phyloP scores from a whole-genome alignment of 2,888 invertebrate species.

The Cataglyphis albicans region DNA sequence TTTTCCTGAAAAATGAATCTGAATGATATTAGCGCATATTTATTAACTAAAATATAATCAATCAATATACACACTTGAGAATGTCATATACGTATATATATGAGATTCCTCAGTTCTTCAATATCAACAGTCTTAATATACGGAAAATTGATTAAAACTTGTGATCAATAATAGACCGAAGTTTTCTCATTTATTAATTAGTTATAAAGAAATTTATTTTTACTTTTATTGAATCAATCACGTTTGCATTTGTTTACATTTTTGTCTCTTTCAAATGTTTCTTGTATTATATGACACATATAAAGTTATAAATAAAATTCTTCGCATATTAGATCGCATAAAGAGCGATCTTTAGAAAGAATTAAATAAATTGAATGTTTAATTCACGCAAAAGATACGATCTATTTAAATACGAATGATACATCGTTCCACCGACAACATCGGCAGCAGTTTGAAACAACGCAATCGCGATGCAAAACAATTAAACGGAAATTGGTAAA shows the following conservation, averaged over 20 bases:
- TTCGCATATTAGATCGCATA: background rate
- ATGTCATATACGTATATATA: background rate
- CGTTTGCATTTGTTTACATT: background rate
- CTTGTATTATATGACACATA: background rate
- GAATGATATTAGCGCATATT: background rate
- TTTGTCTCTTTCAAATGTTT: background rate
- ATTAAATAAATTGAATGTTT: background rate
- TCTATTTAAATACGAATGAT: background rate
- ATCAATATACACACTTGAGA: background rate
- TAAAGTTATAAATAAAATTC: background rate
- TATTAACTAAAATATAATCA: background rate
- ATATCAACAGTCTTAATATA: background rate
- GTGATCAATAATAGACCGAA: background rate
- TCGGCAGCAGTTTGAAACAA: conserved; percentile 11
- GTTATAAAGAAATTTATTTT: background rate
- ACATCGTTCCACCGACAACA: background rate
- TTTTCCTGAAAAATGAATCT: background rate
- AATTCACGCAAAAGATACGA: background rate
- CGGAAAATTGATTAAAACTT: background rate
- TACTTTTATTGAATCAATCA: background rate
- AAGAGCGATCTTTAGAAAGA: background rate
- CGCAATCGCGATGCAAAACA: background rate
- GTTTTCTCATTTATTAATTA: background rate
- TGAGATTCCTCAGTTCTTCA: background rate
- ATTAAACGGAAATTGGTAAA: conserved; percentile 56